Evolutionary conservation across 2,113 vertebrate genomes (phyloP), one percentile per base, ranked within the genome.

Genomic region (Microcebus ravelobensis): DNA sequence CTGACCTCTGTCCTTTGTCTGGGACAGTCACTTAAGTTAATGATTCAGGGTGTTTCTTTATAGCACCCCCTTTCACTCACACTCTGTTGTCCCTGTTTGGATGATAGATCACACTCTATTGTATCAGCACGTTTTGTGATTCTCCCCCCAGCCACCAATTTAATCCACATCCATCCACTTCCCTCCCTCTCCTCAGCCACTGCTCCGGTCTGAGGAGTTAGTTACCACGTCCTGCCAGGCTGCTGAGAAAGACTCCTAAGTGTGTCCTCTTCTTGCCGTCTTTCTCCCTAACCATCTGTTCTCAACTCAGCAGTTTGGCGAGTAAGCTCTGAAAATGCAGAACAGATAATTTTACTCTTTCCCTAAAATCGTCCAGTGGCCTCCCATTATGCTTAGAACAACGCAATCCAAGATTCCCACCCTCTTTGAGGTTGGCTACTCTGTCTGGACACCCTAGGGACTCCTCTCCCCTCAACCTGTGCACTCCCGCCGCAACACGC

Each of bases 401-500:
- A 45, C 11, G 23, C 9, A 34, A 7, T 3, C 59, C 21, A 12
- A 4, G 25, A 4, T 65, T 57, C 25, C 29, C n/a, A 29, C 21
- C 48, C 68, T 23, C 1, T 1, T 14, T 42, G 52, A 50, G 25
- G 25, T n/a, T 13, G 27, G 3, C 13, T 9, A 55, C 2, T 23
- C n/a, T 42, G 36, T 36, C 57, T 67, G 80, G 63, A 31, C 34
- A 27, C 59, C n/a, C 29, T 36, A 8, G 29, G 2, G 2, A 21
- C 17, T 55, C 39, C 12, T 52, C 13, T 48, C 25, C n/a, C 27
- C 23, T 29, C 10, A 2, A 0, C 9, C 63, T 71, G 48, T 1
- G 17, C 34, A 27, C 61, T 59, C 29, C 6, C 15, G 85, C 27
- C 1, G 0, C 12, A 10, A 17, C 14, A 9, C 0, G 0, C 34